Evolutionary conservation across 2,888 invertebrate genomes (phyloP), one percentile per base, ranked within the genome.

Genomic region (Cartodere bifasciata): DNA sequence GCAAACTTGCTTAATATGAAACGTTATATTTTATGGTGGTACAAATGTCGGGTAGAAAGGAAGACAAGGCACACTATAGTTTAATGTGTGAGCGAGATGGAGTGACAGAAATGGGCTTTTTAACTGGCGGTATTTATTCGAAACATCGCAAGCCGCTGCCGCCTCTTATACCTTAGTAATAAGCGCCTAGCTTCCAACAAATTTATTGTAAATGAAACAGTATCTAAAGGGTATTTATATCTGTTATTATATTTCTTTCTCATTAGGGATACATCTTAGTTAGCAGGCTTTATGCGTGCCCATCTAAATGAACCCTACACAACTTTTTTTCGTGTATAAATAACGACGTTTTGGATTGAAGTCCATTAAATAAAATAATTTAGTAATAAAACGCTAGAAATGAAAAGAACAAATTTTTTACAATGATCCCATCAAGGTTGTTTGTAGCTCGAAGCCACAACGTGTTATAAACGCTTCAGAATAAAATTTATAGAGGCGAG

Each of bases 181-280:
- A 51, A 52, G 47, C 45, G 39, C 41, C 43, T 31, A 23, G 9
- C 7, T 35, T 31, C 29, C 44, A 35, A 48, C 49, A 42, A 52
- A 54, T 54, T 53, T 53, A 54, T 54, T 52, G 54, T 52, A 52
- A 54, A 54, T 52, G 54, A 53, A 54, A 54, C 54, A 51, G 53
- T 53, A 53, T 52, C 52, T 52, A 54, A 53, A 54, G 50, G 51
- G 53, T 53, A 54, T 54, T 53, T 54, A 54, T 54, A 50, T 52
- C 47, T 49, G 50, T 53, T 50, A 50, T 52, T 52, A 50, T 51
- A 52, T 51, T 51, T 52, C 51, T 50, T 52, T 50, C 51, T 52
- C 52, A 52, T 52, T 52, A 52, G 34, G 48, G 46, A 50, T 50
- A 52, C 49, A 52, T 52, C 51, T 52, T 47, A 48, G 50, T 52